phyloP scores from a whole-genome alignment of 2,888 invertebrate species.

The Drepana falcataria region DNA sequence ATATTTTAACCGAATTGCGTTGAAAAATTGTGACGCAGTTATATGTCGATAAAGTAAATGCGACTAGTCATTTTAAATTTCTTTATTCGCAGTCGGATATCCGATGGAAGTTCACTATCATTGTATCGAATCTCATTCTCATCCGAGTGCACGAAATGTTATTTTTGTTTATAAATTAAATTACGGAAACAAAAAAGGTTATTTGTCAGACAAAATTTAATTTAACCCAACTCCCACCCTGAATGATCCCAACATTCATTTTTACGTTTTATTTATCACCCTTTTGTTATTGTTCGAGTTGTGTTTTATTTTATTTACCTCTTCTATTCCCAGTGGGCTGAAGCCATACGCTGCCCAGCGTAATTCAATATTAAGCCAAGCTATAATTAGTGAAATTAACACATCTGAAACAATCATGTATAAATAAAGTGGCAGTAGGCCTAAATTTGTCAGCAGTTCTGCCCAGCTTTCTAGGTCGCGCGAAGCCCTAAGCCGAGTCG shows the following conservation, averaged over 20 bases:
- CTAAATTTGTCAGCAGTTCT: too few species aligned
- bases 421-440: too few species aligned
- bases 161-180: neutral
- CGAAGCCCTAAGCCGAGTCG: too few species aligned
- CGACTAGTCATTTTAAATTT: too few species aligned
- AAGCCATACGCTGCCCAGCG: neutral
- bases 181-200: neutral
- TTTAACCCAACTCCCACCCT: neutral
- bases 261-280: neutral
- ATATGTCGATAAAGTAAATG: too few species aligned
- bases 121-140: too few species aligned
- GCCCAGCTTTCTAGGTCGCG: too few species aligned
- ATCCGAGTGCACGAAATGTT: too few species aligned
- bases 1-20: too few species aligned
- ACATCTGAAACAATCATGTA: neutral
- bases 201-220: neutral
- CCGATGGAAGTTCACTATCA: too few species aligned
- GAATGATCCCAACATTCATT: neutral
- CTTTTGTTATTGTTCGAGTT: neutral
- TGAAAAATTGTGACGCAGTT: too few species aligned
- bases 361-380: neutral
- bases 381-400: neutral
- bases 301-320: neutral
- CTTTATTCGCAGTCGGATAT: too few species aligned
- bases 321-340: neutral